Evolutionary conservation across 1,140 invertebrate species (phyloP), one percentile per base, ranked within the genome.

Genomic region (Halesus radiatus): DNA sequence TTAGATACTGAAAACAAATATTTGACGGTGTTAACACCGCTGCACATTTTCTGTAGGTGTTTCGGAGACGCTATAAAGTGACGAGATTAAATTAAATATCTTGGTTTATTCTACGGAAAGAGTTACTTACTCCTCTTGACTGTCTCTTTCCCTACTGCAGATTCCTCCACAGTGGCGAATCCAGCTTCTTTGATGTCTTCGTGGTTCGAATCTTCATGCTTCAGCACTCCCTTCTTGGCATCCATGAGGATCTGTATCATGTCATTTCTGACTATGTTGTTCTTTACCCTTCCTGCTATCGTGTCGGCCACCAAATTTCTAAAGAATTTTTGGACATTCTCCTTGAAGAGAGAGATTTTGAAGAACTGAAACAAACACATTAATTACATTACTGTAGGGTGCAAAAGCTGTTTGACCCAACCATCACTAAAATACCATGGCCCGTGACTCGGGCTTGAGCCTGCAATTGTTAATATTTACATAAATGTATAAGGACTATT

Each of bases 241-340:
- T 85, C 85, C 81, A 88, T 83, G 73, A 88, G 80, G n/a, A 88
- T 56, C 32, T 88, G 83, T 0, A 88, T 80, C 82, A 88, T 84
- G 75, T 87, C 86, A 1, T 84, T 86, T 72, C 83, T 56, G 26
- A 78, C 82, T 22, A 83, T 86, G 15, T 81, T 77, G 18, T 81
- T 50, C 15, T 82, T 64, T 76, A 85, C 83, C 76, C 86, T 45
- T 7, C 37, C 64, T 54, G 80, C 81, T 18, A 87, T 85, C 0
- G 82, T 80, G 1, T 81, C 76, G 1, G n/a, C 22, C 1, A 88
- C 82, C 4, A 88, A 13, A 5, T 79, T 56, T 10, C 23, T 64
- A 76, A 87, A 88, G 76, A 85, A 87, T 3, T 72, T 56, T 5
- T 5, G 1, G 2, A 78, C 32, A 13, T 13, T 18, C n/a, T 13